A percentile compares a stretch with the other conserved stretches of the same genome.
Conservation (phyloP, 2,113 vertebrate genomes). For the Plecturocebus donacophilus region DNA sequence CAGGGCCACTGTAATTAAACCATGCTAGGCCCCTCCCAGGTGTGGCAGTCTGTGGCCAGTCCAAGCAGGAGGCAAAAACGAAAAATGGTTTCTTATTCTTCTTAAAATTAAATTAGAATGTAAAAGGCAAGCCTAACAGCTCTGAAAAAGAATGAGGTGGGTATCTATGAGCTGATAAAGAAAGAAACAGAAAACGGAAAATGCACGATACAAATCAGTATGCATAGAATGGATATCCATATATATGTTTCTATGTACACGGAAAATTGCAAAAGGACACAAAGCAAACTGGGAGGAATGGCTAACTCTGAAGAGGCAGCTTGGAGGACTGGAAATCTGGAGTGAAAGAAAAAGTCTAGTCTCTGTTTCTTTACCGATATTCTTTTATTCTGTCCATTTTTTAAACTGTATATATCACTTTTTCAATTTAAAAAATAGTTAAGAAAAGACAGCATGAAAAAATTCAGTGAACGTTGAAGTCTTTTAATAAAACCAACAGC, state of each 20-base stretch:
- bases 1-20: background rate
- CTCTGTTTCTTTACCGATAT: background rate
- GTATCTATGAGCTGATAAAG: background rate
- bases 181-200: background rate
- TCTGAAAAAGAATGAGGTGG: background rate
- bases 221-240: background rate
- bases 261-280: slow-evolving; percentile 20
- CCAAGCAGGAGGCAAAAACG: background rate
- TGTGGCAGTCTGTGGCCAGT: background rate
- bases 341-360: background rate
- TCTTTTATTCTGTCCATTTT: background rate
- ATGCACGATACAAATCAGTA: background rate
- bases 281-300: background rate
- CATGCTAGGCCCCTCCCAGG: background rate
- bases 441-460: slow-evolving; percentile 17
- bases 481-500: slow-evolving; percentile 41
- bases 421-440: slow-evolving; percentile 12
- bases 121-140: background rate
- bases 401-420: background rate
- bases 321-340: background rate
- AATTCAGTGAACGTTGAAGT: slow-evolving; percentile 10
- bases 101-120: background rate
- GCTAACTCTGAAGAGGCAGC: background rate
- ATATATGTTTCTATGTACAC: too few relatives aligned
- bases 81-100: background rate